A percentile compares a stretch with the other conserved stretches of the same genome.
Evolutionary conservation across 1,140 invertebrate species (phyloP).

Genomic region (Acyrthosiphon pisum): DNA sequence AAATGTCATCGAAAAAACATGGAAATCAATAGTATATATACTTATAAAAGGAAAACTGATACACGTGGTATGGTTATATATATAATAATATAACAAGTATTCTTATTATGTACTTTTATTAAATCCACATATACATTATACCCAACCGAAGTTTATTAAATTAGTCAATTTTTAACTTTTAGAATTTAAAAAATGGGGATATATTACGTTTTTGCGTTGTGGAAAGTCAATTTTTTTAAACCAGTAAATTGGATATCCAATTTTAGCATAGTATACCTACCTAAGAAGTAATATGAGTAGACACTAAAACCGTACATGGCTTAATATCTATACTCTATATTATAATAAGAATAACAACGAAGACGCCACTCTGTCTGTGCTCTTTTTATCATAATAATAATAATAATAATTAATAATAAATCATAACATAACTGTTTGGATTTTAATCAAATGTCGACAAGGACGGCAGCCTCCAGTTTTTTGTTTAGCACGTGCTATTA

Average conservation of each 20-base stretch:
- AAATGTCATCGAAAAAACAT: background rate
- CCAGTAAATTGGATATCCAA: background rate
- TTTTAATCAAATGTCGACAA: background rate
- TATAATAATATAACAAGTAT: background rate
- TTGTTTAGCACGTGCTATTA: background rate
- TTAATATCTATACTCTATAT: background rate
- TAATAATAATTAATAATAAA: background rate
- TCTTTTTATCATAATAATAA: background rate
- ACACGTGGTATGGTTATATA: background rate
- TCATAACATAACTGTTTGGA: background rate
- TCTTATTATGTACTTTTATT: background rate
- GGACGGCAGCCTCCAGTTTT: background rate
- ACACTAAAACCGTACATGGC: too few relatives aligned
- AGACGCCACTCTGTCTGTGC: background rate
- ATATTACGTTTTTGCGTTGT: background rate
- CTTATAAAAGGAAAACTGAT: background rate
- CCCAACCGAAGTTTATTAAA: background rate
- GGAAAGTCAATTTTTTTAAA: background rate
- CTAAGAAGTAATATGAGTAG: too few relatives aligned
- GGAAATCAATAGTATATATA: background rate
- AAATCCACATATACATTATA: background rate
- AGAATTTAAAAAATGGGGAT: background rate
- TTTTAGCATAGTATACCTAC: background rate
- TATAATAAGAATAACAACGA: background rate
- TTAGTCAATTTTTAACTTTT: background rate